Conservation (phyloP, 2,797 vertebrate genomes). For the Balearica regulorum region DNA sequence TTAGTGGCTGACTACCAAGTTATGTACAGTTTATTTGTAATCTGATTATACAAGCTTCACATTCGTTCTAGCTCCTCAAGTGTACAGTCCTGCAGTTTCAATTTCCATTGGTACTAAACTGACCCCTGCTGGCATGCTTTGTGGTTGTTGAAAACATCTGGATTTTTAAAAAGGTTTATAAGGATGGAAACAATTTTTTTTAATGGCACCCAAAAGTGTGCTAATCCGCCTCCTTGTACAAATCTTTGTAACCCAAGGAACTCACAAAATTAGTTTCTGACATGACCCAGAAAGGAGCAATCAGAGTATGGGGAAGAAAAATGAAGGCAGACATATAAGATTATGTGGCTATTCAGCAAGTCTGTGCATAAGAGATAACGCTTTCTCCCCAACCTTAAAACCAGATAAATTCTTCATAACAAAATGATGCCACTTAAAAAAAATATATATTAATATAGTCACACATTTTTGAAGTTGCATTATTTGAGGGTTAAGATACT, state of each 20-base stretch:
- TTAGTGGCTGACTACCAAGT: background rate
- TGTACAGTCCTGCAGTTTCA: background rate
- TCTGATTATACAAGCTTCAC: background rate
- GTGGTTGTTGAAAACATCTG: constrained; percentile 11
- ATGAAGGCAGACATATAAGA: background rate
- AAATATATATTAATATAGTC: background rate
- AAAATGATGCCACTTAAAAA: background rate
- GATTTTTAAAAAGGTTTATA: background rate
- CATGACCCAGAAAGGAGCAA: background rate
- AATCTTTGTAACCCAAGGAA: background rate
- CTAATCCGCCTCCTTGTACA: background rate
- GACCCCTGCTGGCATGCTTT: constrained; percentile 68
- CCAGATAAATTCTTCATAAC: background rate
- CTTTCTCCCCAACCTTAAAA: background rate
- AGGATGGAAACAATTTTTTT: background rate
- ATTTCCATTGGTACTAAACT: constrained; percentile 58
- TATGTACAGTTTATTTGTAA: background rate
- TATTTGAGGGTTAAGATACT: background rate
- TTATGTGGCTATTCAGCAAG: background rate
- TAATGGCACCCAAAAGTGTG: background rate
- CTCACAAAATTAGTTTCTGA: background rate
- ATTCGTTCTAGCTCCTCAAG: background rate
- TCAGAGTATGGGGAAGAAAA: background rate
- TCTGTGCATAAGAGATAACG: background rate
- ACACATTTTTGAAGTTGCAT: background rate